phyloP scores from a whole-genome alignment of 2,888 invertebrate genomes.

The Crepidodera aurea region DNA sequence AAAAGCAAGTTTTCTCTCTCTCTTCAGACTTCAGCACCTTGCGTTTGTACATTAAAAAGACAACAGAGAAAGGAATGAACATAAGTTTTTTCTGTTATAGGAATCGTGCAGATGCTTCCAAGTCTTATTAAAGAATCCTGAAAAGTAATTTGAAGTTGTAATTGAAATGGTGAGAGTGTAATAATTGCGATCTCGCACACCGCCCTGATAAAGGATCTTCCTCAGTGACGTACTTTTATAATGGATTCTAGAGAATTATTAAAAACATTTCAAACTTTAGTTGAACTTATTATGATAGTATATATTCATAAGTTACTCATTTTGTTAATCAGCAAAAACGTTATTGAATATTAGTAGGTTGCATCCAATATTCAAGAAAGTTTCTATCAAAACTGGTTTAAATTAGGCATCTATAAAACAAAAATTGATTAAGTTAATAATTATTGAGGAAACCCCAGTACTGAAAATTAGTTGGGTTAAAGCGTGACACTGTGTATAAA shows the following conservation, averaged over 20 bases:
- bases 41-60: conserved; percentile 35
- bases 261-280: background rate
- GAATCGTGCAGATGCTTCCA: conserved; percentile 46
- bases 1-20: conserved; percentile 9
- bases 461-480: too few relatives aligned
- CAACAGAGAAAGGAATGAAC: conserved; percentile 32
- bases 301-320: too few relatives aligned
- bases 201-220: conserved; percentile 42
- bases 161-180: conserved; percentile 63
- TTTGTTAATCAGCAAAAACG: too few relatives aligned
- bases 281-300: too few relatives aligned
- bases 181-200: conserved; percentile 57
- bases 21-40: conserved; percentile 34
- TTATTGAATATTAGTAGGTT: too few relatives aligned
- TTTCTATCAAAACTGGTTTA: too few relatives aligned
- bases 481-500: too few relatives aligned
- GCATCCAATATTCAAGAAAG: too few relatives aligned
- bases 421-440: too few relatives aligned
- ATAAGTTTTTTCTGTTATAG: conserved; percentile 41
- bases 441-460: too few relatives aligned
- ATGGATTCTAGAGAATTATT: background rate
- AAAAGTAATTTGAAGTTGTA: conserved; percentile 64
- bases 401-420: too few relatives aligned
- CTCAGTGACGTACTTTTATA: conserved; percentile 17
- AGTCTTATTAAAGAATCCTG: conserved; percentile 62